These are phyloP conservation scores for Actinia tenebrosa DNA, from an alignment of 64 coral and sea anemone species.

Conservation along the genomic window DNA sequence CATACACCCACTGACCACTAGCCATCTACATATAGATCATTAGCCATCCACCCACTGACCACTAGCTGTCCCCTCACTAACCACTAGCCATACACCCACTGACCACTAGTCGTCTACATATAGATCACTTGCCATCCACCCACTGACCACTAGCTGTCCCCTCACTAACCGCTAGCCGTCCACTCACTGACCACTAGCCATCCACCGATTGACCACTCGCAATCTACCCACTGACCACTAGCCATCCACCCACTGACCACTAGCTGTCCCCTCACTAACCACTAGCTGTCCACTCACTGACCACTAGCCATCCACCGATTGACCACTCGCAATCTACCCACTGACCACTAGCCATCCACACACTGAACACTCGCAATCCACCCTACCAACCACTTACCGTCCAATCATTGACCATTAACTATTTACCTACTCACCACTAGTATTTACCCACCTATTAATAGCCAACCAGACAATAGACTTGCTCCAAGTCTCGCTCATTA, in stretches of 20 bases:
- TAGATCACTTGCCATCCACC: background rate
- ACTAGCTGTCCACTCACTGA: background rate
- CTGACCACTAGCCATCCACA: background rate
- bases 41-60: background rate
- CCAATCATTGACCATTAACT: background rate
- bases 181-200: background rate
- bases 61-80: background rate
- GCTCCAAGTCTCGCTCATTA: no score
- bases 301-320: background rate
- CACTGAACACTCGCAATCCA: background rate
- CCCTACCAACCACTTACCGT: background rate
- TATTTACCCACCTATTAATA: no score
- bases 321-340: background rate
- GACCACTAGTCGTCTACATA: background rate
- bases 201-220: background rate
- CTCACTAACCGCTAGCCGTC: background rate
- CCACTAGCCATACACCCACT: background rate
- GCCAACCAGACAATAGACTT: background rate
- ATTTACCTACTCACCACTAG: background rate
- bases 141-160: background rate
- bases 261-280: background rate
- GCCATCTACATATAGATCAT: background rate
- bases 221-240: background rate
- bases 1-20: background rate
- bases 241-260: background rate